Evolutionary conservation across 2,797 vertebrate genomes (phyloP), one percentile per base, ranked within the genome.

Genomic region (Esox lucius): DNA sequence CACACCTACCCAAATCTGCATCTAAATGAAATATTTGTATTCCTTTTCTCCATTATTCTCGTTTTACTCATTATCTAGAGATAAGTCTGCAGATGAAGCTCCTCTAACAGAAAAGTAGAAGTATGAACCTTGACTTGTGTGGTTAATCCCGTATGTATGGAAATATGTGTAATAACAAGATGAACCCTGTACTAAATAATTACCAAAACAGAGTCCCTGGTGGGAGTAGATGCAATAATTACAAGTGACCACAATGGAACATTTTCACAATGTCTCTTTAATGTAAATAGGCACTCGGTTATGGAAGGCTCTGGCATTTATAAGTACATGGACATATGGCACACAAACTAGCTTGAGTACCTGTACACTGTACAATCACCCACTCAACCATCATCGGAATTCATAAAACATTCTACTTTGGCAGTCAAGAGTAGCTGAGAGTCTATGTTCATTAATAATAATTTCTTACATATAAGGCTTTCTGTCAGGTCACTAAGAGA

Each of bases 221-320:
- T 56, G 70, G 75, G 83, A 87, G 16, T 72, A 71, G 79, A 75
- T 81, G 76, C 83, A 89, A 87, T 87, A 89, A 91, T 83, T 77
- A 90, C 79, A 79, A 87, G 76, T 79, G 87, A 83, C 82, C 82
- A 83, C 78, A 78, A 78, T 72, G 61, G 84, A 13, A 61, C 56
- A 61, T 24, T 61, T 90, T 90, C 77, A 78, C 76, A 80, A 84
- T 84, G 81, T 90, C 85, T 78, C 83, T 94, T 93, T 93, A 92
- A 92, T 94, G 87, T 86, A 90, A 89, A 90, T 87, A 89, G 88
- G 90, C 84, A 87, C 81, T 81, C 65, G 75, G 82, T 83, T 87
- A 87, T 83, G 83, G 78, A 86, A 86, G 82, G 71, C 83, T 88
- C 88, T 92, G 85, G 84, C 81, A 88, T 84, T 88, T 79, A 81